These are phyloP conservation scores for Rhynchonycteris naso DNA, from an alignment of 2,797 vertebrate genomes.

Conservation along the genomic window DNA sequence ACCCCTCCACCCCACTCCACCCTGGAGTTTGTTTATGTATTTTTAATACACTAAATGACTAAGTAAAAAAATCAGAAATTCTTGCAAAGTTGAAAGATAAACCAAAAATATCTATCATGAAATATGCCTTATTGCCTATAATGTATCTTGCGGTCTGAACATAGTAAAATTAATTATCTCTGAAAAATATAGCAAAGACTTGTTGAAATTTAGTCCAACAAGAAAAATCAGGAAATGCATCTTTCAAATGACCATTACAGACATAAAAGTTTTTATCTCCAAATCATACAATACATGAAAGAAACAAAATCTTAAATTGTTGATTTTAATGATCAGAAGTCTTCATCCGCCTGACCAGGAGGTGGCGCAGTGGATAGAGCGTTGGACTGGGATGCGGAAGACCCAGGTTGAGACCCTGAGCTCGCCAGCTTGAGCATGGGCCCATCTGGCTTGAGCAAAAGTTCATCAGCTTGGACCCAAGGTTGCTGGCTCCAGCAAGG, in stretches of 20 bases:
- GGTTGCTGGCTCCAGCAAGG: no score
- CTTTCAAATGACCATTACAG: not conserved
- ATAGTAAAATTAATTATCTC: not conserved
- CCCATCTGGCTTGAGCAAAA: no score
- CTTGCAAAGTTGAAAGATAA: constrained; percentile 6
- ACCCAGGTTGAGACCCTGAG: no score
- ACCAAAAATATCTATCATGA: not conserved
- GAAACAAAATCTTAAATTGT: not conserved
- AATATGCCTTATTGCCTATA: not conserved
- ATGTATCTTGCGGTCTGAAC: not conserved
- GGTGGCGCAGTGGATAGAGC: no score
- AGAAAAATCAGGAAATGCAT: constrained; percentile 17
- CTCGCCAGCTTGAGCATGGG: no score
- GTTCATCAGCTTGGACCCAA: no score
- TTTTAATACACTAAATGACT: not conserved
- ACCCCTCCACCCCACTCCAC: no score
- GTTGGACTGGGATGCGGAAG: no score
- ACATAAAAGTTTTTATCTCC: not conserved
- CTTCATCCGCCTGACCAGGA: no score
- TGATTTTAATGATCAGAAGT: not conserved
- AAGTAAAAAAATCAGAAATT: not conserved
- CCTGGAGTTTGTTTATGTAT: not conserved
- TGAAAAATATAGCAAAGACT: not conserved
- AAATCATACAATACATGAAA: not conserved
- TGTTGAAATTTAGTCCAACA: not conserved